Conservation (phyloP, 2,888 invertebrate genomes). For the Aphelenchoides bicaudatus region DNA sequence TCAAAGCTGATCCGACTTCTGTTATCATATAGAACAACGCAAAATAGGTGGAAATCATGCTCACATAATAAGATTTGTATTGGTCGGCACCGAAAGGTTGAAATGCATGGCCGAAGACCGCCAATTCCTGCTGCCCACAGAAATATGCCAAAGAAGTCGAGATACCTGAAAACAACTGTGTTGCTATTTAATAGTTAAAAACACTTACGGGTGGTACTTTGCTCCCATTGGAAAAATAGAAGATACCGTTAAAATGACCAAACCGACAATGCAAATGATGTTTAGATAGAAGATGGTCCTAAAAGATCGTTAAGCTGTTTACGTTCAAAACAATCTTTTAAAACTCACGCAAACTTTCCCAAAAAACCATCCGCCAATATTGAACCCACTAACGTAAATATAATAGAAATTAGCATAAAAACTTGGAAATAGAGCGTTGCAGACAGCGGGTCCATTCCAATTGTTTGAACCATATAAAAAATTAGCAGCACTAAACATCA, state of each 20-base stretch:
- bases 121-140: conserved; percentile 62
- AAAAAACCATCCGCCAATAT: conserved; percentile 18
- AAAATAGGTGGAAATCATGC: conserved; percentile 75
- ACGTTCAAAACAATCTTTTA: background rate
- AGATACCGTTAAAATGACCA: conserved; percentile 6
- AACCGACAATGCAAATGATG: conserved; percentile 8
- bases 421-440: background rate
- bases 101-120: conserved; percentile 63
- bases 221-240: conserved; percentile 12
- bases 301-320: background rate
- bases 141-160: conserved; percentile 52
- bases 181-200: background rate
- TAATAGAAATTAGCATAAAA: background rate
- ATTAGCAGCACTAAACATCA: background rate
- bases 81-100: conserved; percentile 19
- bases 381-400: conserved; percentile 12
- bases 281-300: background rate
- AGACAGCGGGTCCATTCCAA: conserved; percentile 4
- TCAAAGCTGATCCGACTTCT: conserved; percentile 79
- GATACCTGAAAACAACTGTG: no score
- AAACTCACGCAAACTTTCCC: conserved; percentile 15
- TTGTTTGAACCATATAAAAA: conserved; percentile 1
- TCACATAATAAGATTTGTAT: conserved; percentile 12
- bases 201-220: conserved; percentile 7
- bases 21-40: conserved; percentile 88